Conservation (phyloP, 2,888 invertebrate species). For the Flexamia atlantica region DNA sequence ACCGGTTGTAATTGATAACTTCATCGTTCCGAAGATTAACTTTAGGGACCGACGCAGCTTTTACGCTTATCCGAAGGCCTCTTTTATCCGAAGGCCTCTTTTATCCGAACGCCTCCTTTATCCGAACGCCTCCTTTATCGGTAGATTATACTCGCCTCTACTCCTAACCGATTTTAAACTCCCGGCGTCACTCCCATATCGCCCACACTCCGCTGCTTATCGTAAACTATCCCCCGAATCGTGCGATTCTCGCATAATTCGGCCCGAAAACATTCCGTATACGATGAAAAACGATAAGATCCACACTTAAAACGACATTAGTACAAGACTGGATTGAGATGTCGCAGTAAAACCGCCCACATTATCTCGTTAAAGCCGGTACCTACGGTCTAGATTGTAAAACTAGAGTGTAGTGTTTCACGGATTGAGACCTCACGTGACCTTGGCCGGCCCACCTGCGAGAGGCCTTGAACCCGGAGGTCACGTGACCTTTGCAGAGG, state of each 20-base stretch:
- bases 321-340: conserved; percentile 33
- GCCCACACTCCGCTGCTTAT: not conserved
- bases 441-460: conserved; percentile 40
- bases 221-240: conserved; percentile 18
- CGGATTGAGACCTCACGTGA: conserved; percentile 7
- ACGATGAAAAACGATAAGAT: conserved; percentile 45
- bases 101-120: conserved; percentile 2
- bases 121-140: conserved; percentile 1
- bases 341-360: conserved; percentile 51
- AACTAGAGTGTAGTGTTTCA: conserved; percentile 8
- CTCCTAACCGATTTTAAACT: not conserved
- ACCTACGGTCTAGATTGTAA: not conserved
- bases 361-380: conserved; percentile 7
- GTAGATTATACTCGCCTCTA: conserved; percentile 1
- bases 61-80: conserved; percentile 16
- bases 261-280: conserved; percentile 32
- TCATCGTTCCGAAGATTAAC: conserved; percentile 22
- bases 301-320: conserved; percentile 50
- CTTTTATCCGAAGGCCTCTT: not conserved
- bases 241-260: conserved; percentile 10
- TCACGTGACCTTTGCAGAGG: conserved; percentile 1
- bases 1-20: conserved; percentile 54
- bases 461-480: conserved; percentile 10
- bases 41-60: not conserved
- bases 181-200: not conserved